Base-by-base conservation (phyloP, 2,797 vertebrate genomes). In the Staurois parvus region DNA sequence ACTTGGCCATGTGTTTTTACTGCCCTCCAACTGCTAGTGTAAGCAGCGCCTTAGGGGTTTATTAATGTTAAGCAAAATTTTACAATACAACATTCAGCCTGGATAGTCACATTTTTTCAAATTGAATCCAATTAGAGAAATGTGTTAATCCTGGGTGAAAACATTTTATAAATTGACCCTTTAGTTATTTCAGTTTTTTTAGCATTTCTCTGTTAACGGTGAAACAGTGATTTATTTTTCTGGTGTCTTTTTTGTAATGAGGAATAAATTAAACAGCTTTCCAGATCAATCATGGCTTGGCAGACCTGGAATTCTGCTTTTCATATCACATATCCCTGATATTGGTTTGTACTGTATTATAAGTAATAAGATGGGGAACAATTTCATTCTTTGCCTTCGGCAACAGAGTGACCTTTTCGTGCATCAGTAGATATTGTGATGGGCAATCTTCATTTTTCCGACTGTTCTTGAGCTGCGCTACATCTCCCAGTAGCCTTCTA, bases 351-450 rank as follows among this genome's bases (percentile, higher is more conserved):
- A 26, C n/a, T 64, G 59, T 64, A 52, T 52, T 52, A 34, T 40
- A 40, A 37, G 69, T 40, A 40, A 72, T 40, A 34, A 40, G 34
- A 40, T 21, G 9, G 19, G 69, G 69, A 21, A 72, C 34, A 40
- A 72, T 37, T n/a, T n/a, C 69, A 72, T 34, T 72, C 32, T 40
- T 40, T 72, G 69, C 34, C 69, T 72, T 11, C 11, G 69, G 69
- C 17, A 34, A 37, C 34, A 24, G 17, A 72, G 19, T 72, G 69
- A 72, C 69, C 67, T 72, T 72, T 72, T 72, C 59, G 34, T 72
- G 69, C 69, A n/a, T 72, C 69, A 40, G 34, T 40, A 72, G 69
- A 40, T n/a, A 72, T 72, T 34, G 19, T 34, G 34, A 37, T 72
- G 69, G 69, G 19, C 19, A n/a, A n/a, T 72, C 32, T 37, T 21